Evolutionary conservation across 2,113 vertebrate genomes (phyloP).

Genomic region (Clarias batrachus): DNA sequence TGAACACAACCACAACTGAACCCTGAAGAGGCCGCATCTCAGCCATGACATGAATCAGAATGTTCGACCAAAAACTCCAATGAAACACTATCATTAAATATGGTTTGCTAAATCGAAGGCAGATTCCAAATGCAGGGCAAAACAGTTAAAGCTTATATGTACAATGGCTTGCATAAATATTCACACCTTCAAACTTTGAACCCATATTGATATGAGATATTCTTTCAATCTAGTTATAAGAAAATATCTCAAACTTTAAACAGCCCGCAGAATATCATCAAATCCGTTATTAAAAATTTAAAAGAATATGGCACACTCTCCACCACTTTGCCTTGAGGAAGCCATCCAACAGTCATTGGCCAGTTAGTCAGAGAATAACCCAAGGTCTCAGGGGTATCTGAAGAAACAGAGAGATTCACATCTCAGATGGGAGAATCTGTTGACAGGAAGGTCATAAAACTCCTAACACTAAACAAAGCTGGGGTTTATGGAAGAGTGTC

Average conservation of each 20-base stretch:
- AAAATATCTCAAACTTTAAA: background rate
- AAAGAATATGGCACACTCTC: background rate
- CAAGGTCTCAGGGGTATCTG: background rate
- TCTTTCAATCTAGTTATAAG: background rate
- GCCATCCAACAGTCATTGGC: background rate
- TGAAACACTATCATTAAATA: background rate
- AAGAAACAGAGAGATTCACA: background rate
- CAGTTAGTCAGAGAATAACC: background rate
- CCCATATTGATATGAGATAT: background rate
- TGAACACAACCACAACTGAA: conserved; percentile 4
- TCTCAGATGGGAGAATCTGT: background rate
- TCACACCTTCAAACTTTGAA: background rate
- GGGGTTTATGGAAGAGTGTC: background rate
- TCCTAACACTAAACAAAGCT: background rate
- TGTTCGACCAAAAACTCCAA: background rate
- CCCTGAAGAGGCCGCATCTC: background rate
- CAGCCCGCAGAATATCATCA: background rate
- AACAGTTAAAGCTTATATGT: background rate
- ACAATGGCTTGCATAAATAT: background rate
- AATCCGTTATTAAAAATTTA: background rate
- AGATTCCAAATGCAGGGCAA: conserved; percentile 1
- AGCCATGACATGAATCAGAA: conserved; percentile 9
- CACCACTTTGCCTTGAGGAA: too few species aligned
- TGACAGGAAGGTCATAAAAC: background rate
- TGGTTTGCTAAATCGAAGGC: background rate